Evolutionary conservation across 2,113 vertebrate species (phyloP), one percentile per base, ranked within the genome.

Genomic region (Scolopax mira): DNA sequence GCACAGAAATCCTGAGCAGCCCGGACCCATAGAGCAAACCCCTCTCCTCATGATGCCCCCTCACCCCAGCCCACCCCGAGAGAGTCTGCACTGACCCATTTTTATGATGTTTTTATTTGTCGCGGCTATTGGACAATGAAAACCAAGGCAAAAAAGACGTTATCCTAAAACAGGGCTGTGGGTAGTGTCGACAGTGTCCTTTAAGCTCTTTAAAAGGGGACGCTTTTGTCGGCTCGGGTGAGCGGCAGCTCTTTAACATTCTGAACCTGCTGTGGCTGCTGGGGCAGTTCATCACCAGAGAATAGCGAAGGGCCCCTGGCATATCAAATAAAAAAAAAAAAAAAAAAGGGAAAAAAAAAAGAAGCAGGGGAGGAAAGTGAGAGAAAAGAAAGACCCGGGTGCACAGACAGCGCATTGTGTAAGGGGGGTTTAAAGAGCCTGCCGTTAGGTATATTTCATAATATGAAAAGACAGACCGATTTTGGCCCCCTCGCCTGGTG

Each of bases 391-490:
- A 94, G 92, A 88, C 67, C 85, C 17, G 75, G 69, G 86, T 28
- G 31, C 89, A 97, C 97, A 97, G 97, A 95, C 70, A 42, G 87
- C 4, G 88, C 95, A 95, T 97, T 98, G 97, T 97, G 88, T 65
- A 79, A 21, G 39, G 19, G 4, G 73, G 39, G 86, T 91, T 97
- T 92, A 75, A 78, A 93, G 92, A 96, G 96, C 42, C 91, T 95
- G 96, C 91, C 87, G 64, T 96, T 97, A 97, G 97, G 95, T 97
- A 97, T 97, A 97, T 97, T 97, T 98, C 97, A 97, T 97, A 98
- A 98, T 98, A 91, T 93, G 97, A 97, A 98, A 98, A 97, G 98
- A 98, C 97, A 98, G 98, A 94, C 97, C 60, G 88, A 95, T 97
- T 98, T 97, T 95, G 97, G 90, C 93, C 97, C 91, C 89, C 95